Evolutionary conservation across 30 jellyfish, hydroid and myxozoan genomes (phyloP).

Genomic region (Rhopilema esculentum): DNA sequence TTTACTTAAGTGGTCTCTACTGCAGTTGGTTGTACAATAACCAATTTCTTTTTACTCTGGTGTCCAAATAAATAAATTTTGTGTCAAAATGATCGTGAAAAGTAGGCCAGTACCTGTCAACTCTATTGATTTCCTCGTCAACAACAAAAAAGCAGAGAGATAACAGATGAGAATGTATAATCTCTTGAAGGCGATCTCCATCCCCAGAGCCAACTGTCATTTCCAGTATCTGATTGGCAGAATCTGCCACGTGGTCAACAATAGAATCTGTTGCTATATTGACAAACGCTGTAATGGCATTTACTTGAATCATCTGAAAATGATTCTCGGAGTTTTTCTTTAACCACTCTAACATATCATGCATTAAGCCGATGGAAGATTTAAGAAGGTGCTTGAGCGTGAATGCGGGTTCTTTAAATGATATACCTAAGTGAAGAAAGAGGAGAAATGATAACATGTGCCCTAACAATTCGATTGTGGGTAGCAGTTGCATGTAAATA

Average conservation of each 20-base stretch:
- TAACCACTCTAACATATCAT: conserved; percentile 41
- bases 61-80: no score
- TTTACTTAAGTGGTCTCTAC: no score
- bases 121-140: conserved; percentile 58
- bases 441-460: neutral
- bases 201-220: conserved; percentile 63
- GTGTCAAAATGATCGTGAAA: neutral
- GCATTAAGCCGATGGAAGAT: conserved; percentile 46
- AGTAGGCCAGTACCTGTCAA: conserved; percentile 26
- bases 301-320: conserved; percentile 44
- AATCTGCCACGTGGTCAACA: conserved; percentile 54
- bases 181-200: conserved; percentile 51
- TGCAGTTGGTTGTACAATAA: no score
- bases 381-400: conserved; percentile 56
- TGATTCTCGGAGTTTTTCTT: conserved; percentile 42
- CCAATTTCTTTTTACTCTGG: no score
- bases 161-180: conserved; percentile 62
- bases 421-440: conserved; percentile 1
- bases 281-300: conserved; percentile 55
- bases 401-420: conserved; percentile 57
- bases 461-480: no score
- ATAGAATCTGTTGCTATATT: conserved; percentile 47
- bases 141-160: conserved; percentile 64
- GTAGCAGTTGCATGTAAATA: no score
- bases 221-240: conserved; percentile 58